Evolutionary conservation across 1,140 invertebrate species (phyloP).

Genomic region (Apis laboriosa): DNA sequence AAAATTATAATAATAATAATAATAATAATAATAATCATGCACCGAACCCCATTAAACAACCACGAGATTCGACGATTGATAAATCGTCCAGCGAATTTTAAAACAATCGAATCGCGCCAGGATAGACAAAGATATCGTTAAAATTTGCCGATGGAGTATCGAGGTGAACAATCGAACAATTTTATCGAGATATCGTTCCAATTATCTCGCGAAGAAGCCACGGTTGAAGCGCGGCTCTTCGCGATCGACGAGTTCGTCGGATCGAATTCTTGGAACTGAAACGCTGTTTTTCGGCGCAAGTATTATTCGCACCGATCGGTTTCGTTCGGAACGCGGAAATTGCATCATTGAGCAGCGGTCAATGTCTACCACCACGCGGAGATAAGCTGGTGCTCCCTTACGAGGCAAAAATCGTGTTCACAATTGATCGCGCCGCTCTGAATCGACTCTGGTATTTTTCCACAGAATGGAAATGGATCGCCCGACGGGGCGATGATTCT

Average conservation of each 20-base stretch:
- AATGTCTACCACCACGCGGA: neutral
- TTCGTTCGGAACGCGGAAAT: no score
- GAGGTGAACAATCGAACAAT: conserved; percentile 15
- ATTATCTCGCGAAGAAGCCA: neutral
- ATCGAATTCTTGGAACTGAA: no score
- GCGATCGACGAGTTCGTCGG: no score
- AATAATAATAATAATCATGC: conserved; percentile 11
- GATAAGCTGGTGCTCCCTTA: neutral
- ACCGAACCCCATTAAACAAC: neutral
- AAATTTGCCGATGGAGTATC: neutral
- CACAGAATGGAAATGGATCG: neutral
- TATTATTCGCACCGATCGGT: no score
- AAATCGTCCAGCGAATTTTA: neutral
- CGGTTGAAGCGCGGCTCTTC: neutral
- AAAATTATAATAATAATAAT: neutral
- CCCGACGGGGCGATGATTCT: neutral
- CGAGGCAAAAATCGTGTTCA: neutral
- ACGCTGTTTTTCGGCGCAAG: no score
- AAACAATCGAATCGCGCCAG: neutral
- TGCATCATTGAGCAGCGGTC: neutral
- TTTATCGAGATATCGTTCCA: neutral
- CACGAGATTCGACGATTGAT: neutral
- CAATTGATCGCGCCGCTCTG: neutral
- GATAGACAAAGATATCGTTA: neutral
- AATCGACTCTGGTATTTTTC: neutral